Evolutionary conservation across 53 echinoderm and acorn worm species (phyloP).

Genomic region (Apostichopus leukothele): DNA sequence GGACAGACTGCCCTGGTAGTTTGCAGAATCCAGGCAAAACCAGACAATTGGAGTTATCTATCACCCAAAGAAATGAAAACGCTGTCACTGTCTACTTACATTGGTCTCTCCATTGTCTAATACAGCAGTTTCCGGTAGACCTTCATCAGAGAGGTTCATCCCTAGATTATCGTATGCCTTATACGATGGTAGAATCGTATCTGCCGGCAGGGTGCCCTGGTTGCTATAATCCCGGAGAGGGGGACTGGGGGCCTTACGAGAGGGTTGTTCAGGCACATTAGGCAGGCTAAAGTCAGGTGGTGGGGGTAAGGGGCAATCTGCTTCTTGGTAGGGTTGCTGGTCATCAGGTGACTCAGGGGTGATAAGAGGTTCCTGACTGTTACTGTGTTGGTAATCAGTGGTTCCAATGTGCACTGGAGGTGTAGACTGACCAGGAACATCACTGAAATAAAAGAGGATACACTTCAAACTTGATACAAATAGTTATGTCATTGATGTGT

Average conservation of each 20-base stretch:
- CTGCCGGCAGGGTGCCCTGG: constrained; percentile 42
- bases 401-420: not conserved
- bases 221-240: constrained; percentile 31
- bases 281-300: constrained; percentile 47
- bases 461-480: too few species aligned
- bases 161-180: constrained; percentile 35
- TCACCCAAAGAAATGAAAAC: too few species aligned
- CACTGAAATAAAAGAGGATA: not conserved
- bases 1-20: too few species aligned
- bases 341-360: constrained; percentile 15
- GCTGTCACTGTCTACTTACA: not conserved
- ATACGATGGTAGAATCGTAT: constrained; percentile 39
- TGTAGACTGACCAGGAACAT: not conserved
- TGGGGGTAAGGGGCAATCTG: constrained; percentile 22
- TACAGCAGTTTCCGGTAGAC: not conserved
- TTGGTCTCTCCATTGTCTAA: not conserved
- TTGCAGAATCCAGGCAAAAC: too few species aligned
- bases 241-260: constrained; percentile 32
- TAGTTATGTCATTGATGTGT: too few species aligned
- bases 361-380: constrained; percentile 38
- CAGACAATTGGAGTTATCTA: too few species aligned
- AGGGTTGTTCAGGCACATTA: constrained; percentile 41
- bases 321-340: not conserved
- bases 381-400: constrained; percentile 2
- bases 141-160: constrained; percentile 31